These are phyloP conservation scores for Apamea monoglypha DNA, from an alignment of 2,888 invertebrate species.

Conservation along the genomic window DNA sequence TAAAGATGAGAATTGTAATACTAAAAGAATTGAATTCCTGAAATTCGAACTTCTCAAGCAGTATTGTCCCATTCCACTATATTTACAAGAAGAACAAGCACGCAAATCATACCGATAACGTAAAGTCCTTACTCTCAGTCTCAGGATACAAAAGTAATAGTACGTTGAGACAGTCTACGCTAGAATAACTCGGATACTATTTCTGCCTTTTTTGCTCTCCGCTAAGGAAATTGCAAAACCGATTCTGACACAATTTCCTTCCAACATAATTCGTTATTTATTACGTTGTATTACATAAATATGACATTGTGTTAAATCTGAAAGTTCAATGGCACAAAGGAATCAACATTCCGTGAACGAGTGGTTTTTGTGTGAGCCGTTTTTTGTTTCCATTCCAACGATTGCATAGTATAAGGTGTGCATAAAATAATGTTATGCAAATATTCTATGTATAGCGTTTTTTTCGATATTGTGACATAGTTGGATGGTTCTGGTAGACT, in stretches of 20 bases:
- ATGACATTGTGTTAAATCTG: constrained; percentile 66
- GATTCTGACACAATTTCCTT: constrained; percentile 64
- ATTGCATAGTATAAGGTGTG: constrained; percentile 31
- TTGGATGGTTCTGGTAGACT: neutral
- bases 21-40: neutral
- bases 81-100: constrained; percentile 25
- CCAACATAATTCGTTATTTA: constrained; percentile 58
- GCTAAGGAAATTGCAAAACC: constrained; percentile 62
- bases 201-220: constrained; percentile 42
- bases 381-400: constrained; percentile 52
- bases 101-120: constrained; percentile 30
- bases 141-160: constrained; percentile 33
- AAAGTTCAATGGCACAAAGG: constrained; percentile 69
- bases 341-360: constrained; percentile 58
- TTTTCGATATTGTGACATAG: neutral
- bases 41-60: constrained; percentile 6
- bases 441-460: constrained; percentile 35
- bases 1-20: neutral
- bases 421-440: constrained; percentile 29
- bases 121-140: constrained; percentile 8
- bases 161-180: constrained; percentile 57
- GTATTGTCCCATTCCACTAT: neutral
- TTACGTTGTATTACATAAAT: constrained; percentile 70
- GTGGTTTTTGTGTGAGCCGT: constrained; percentile 44
- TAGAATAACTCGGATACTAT: constrained; percentile 35